These are phyloP conservation scores for Ammodytes marinus DNA, from an alignment of 2,113 vertebrate species.

Conservation along the genomic window DNA sequence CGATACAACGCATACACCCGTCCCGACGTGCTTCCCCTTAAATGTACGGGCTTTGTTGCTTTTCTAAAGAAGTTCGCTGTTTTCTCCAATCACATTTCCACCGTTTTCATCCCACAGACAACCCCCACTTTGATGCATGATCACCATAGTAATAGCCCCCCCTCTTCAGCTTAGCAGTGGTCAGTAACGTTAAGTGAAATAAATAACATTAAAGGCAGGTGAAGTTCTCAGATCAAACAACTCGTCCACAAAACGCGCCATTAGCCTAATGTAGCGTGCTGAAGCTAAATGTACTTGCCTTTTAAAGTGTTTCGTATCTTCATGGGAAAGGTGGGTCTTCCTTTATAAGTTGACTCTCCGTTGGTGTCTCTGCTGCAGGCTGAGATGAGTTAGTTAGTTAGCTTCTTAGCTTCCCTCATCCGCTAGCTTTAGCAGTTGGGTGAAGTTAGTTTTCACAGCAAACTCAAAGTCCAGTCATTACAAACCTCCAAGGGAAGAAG, in stretches of 20 bases:
- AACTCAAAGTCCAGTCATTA: background rate
- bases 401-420: background rate
- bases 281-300: constrained; percentile 30
- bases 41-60: background rate
- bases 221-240: background rate
- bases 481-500: background rate
- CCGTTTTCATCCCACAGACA: background rate
- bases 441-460: constrained; percentile 42
- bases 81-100: background rate
- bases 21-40: background rate
- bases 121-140: background rate
- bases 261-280: background rate
- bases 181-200: background rate
- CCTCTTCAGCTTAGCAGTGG: background rate
- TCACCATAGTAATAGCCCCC: background rate
- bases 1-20: background rate
- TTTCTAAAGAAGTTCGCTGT: background rate
- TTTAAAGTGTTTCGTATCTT: constrained; percentile 2
- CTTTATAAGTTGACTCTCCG: constrained; percentile 17
- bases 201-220: constrained; percentile 1
- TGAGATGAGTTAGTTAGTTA: constrained; percentile 41
- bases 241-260: background rate
- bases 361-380: background rate
- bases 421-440: constrained; percentile 21
- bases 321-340: constrained; percentile 8